Conservation (phyloP, 2,888 invertebrate genomes). For the Pammene fasciana region DNA sequence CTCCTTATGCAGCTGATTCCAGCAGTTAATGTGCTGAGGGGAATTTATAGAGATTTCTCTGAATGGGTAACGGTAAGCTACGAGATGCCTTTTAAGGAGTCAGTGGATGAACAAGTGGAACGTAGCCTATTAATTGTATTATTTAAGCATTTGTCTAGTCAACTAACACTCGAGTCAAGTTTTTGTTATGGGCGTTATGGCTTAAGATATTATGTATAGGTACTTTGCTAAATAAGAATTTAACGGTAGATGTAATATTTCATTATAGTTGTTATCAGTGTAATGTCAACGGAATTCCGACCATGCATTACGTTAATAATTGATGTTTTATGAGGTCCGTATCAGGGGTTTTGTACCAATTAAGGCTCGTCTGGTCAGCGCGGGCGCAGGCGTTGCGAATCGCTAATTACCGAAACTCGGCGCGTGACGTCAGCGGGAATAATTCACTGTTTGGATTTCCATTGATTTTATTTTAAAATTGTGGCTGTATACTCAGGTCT, state of each 20-base stretch:
- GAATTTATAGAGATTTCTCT: constrained; percentile 53
- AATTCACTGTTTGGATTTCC: constrained; percentile 48
- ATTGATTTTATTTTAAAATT: constrained; percentile 24
- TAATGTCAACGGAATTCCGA: constrained; percentile 36
- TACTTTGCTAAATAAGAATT: background rate
- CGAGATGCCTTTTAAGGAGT: constrained; percentile 37
- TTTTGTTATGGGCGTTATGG: constrained; percentile 1
- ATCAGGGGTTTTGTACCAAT: constrained; percentile 61
- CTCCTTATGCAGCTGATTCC: constrained; percentile 57
- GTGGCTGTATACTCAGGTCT: background rate
- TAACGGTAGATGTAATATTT: constrained; percentile 9
- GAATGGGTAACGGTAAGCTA: constrained; percentile 46
- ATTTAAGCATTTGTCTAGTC: constrained; percentile 24
- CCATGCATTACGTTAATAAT: constrained; percentile 32
- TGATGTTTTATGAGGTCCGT: constrained; percentile 42
- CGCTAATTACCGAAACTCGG: constrained; percentile 73
- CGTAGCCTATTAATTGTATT: constrained; percentile 24
- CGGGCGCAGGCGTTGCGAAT: constrained; percentile 69
- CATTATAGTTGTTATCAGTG: background rate
- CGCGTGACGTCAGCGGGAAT: constrained; percentile 59
- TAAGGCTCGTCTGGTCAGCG: constrained; percentile 55
- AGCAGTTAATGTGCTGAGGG: constrained; percentile 53
- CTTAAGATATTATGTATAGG: background rate
- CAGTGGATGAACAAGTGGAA: constrained; percentile 24
- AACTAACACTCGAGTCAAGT: constrained; percentile 6